phyloP scores from a whole-genome alignment of 2,888 invertebrate species.

The Bombyx huttoni region DNA sequence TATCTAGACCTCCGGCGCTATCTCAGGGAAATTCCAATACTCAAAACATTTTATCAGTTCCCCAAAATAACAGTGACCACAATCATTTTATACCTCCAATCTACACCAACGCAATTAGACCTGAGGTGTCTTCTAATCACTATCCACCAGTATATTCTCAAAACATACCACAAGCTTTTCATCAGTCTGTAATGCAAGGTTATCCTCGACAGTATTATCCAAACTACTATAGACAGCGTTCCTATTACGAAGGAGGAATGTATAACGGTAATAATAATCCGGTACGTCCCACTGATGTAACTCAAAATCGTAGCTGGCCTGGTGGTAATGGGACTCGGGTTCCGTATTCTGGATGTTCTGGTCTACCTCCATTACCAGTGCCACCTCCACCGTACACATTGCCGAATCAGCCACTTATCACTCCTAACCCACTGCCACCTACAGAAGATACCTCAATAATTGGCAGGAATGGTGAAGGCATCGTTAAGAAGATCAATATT shows the following conservation, averaged over 20 bases:
- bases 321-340: background rate
- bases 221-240: background rate
- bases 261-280: background rate
- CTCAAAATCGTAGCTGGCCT: background rate
- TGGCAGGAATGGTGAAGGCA: constrained; percentile 12
- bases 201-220: background rate
- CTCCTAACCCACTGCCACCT: background rate
- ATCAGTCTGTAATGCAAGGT: background rate
- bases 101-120: background rate
- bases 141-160: background rate
- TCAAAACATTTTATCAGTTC: background rate
- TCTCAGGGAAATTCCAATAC: too few species aligned
- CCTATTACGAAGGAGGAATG: background rate
- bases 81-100: background rate
- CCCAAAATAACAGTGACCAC: background rate
- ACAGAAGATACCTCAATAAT: constrained; percentile 8
- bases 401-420: background rate
- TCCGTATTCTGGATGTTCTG: background rate
- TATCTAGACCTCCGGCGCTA: background rate
- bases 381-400: background rate
- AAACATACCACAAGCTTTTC: background rate
- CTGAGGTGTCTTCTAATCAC: background rate
- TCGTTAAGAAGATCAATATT: constrained; percentile 16
- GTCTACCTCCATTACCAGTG: constrained; percentile 4
- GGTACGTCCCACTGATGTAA: background rate